Evolutionary conservation across 1,140 invertebrate species (phyloP).

Genomic region (Vanessa tameamea): DNA sequence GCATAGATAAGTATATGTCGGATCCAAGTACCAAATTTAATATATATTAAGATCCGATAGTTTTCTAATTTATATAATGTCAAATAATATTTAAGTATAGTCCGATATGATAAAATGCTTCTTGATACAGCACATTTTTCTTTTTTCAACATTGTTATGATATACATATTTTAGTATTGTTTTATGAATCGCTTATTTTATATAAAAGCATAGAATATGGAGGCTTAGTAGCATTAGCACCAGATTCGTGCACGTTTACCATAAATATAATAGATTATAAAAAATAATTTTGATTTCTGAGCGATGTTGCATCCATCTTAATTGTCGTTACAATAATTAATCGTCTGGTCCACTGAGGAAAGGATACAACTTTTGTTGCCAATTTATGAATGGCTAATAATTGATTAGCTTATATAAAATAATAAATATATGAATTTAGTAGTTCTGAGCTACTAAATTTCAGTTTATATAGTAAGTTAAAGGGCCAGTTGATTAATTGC

Average conservation of each 20-base stretch:
- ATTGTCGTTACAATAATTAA: too few relatives aligned
- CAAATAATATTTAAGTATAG: conserved; percentile 11
- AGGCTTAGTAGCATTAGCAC: not conserved
- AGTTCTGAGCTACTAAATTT: not conserved
- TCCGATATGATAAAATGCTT: not conserved
- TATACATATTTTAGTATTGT: conserved; percentile 1
- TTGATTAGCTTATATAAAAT: too few relatives aligned
- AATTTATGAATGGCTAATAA: too few relatives aligned
- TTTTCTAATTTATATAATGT: conserved; percentile 8
- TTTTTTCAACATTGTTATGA: not conserved
- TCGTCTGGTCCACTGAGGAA: too few relatives aligned
- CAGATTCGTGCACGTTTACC: not conserved
- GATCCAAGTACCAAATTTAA: conserved; percentile 12
- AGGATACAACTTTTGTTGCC: too few relatives aligned
- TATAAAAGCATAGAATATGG: conserved; percentile 5
- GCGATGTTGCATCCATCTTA: too few relatives aligned
- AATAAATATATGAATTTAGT: not conserved
- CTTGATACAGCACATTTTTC: conserved; percentile 3
- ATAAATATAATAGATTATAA: not conserved
- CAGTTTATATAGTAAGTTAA: not conserved
- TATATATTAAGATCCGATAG: conserved; percentile 1
- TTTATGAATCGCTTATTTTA: not conserved
- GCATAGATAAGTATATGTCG: not conserved
- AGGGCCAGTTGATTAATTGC: not conserved
- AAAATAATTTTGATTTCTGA: not conserved